Conservation (phyloP, 2,113 vertebrate genomes). For the Nycticryphes semicollaris region DNA sequence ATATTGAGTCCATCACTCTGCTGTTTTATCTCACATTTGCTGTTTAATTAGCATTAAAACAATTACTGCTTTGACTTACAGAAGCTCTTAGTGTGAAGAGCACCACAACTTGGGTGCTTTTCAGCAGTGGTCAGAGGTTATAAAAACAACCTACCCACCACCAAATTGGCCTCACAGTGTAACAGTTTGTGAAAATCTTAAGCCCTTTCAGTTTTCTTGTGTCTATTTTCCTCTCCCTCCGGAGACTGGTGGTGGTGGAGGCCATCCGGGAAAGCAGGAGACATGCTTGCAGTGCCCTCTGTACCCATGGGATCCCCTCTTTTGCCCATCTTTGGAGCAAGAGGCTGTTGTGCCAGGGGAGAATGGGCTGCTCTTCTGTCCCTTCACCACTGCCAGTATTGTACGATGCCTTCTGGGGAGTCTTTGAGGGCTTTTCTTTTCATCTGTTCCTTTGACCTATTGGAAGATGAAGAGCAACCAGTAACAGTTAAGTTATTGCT, state of each 20-base stretch:
- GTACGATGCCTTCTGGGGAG: fast-evolving
- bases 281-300: too few species aligned
- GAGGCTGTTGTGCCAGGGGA: not conserved
- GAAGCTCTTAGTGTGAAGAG: not conserved
- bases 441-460: not conserved
- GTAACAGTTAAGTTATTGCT: not conserved
- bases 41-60: not conserved
- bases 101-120: not conserved
- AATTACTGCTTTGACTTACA: not conserved
- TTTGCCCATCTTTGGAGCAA: not conserved
- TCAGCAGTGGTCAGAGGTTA: not conserved
- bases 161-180: not conserved
- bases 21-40: not conserved
- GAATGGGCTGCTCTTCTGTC: not conserved
- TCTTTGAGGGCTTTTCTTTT: not conserved
- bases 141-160: not conserved
- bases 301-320: not conserved
- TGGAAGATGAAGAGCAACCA: not conserved
- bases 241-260: too few species aligned
- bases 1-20: not conserved
- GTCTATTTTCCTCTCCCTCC: fast-evolving
- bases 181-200: not conserved
- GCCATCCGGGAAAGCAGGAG: fast-evolving
- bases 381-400: fast-evolving
- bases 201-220: not conserved